phyloP scores from a whole-genome alignment of 1,140 invertebrate genomes.

The Eueides isabella region DNA sequence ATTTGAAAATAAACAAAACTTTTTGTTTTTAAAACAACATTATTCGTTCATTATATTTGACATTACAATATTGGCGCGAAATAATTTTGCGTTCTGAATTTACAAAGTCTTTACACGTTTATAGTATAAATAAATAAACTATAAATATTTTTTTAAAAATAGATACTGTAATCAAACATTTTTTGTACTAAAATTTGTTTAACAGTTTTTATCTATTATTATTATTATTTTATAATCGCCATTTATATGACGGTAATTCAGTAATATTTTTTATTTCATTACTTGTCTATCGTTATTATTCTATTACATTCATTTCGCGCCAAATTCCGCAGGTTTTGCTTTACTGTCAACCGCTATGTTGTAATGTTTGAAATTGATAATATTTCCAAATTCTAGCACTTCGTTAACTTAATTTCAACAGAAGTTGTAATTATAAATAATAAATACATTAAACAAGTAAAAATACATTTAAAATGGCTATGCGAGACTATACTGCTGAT shows the following conservation, averaged over 20 bases:
- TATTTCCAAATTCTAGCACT: not conserved
- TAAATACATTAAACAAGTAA: not conserved
- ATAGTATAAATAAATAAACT: not conserved
- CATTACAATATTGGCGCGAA: conserved; percentile 56
- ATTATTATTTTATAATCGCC: not conserved
- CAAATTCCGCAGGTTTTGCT: not conserved
- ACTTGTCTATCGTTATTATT: not conserved
- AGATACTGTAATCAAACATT: not conserved
- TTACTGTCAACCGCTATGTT: not conserved
- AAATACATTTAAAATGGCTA: conserved; percentile 57
- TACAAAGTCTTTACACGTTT: too few species aligned
- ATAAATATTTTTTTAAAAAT: not conserved
- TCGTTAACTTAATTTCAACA: too few species aligned
- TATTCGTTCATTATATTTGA: conserved; percentile 13
- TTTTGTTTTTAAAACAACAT: not conserved
- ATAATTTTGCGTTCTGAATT: conserved; percentile 24
- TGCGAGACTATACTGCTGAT: conserved; percentile 78
- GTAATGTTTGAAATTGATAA: not conserved
- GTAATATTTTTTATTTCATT: not conserved
- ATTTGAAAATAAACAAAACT: conserved; percentile 22
- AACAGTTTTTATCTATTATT: too few species aligned
- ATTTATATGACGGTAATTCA: too few species aligned
- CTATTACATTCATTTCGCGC: not conserved
- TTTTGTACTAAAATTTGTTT: not conserved
- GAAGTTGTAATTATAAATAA: not conserved